A percentile compares a stretch with the other conserved stretches of the same genome.
Evolutionary conservation across 2,113 vertebrate genomes (phyloP).

Genomic region (Malaclemys terrapin): DNA sequence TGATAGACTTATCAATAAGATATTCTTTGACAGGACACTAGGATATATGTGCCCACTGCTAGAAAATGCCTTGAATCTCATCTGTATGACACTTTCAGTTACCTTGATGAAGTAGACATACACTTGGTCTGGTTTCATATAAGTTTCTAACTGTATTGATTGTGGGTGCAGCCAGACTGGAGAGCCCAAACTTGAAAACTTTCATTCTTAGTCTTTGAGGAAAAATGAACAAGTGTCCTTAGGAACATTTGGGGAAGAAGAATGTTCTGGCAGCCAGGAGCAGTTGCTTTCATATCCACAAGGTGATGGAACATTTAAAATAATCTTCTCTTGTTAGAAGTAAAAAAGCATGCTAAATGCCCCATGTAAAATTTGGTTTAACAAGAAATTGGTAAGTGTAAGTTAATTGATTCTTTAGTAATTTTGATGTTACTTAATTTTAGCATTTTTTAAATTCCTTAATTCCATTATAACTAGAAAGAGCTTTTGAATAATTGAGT

Average conservation of each 20-base stretch:
- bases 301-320: neutral
- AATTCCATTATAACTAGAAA: neutral
- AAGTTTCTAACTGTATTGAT: neutral
- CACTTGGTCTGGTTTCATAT: no score
- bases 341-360: neutral
- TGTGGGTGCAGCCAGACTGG: neutral
- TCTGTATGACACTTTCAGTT: neutral
- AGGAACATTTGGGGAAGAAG: neutral
- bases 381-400: accelerated
- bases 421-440: neutral
- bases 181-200: neutral
- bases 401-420: neutral
- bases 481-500: neutral
- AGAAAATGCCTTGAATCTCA: neutral
- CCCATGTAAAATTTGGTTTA: neutral
- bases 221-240: neutral
- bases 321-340: neutral
- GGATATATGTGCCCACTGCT: neutral
- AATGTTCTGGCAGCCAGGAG: neutral
- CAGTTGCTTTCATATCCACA: accelerated
- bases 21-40: neutral
- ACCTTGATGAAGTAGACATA: neutral
- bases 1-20: neutral
- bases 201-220: neutral
- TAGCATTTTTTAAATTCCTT: neutral